phyloP scores from a whole-genome alignment of 2,113 vertebrate genomes.

The Lagenorhynchus albirostris region DNA sequence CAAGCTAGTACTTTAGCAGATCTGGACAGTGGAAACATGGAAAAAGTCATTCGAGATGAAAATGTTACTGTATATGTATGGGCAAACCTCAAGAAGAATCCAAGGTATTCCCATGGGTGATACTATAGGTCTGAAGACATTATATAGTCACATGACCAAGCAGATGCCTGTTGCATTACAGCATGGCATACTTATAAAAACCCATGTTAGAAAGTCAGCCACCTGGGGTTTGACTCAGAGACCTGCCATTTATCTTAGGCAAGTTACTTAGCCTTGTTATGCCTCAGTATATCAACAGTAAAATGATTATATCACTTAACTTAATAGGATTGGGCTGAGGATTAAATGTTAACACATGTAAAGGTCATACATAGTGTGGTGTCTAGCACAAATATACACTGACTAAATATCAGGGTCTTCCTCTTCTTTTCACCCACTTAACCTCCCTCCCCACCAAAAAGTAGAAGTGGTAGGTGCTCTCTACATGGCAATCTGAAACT shows the following conservation, averaged over 20 bases:
- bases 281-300: neutral
- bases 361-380: neutral
- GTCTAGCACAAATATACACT: neutral
- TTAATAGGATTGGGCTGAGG: neutral
- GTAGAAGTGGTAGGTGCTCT: neutral
- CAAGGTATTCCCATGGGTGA: constrained; percentile 81
- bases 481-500: neutral
- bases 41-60: constrained; percentile 84
- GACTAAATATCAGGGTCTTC: neutral
- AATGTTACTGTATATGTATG: constrained; percentile 90
- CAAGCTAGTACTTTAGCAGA: constrained; percentile 82
- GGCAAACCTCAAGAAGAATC: constrained; percentile 93
- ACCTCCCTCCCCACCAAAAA: neutral
- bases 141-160: neutral
- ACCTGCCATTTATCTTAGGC: neutral
- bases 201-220: neutral
- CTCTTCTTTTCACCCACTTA: neutral
- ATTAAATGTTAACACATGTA: neutral
- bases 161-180: neutral
- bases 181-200: neutral
- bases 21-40: constrained; percentile 92
- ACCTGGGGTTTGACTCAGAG: neutral
- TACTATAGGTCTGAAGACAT: neutral
- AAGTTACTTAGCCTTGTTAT: neutral
- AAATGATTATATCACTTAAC: neutral